Evolutionary conservation across 2,888 invertebrate species (phyloP).

Genomic region (Mycalesis mineus): DNA sequence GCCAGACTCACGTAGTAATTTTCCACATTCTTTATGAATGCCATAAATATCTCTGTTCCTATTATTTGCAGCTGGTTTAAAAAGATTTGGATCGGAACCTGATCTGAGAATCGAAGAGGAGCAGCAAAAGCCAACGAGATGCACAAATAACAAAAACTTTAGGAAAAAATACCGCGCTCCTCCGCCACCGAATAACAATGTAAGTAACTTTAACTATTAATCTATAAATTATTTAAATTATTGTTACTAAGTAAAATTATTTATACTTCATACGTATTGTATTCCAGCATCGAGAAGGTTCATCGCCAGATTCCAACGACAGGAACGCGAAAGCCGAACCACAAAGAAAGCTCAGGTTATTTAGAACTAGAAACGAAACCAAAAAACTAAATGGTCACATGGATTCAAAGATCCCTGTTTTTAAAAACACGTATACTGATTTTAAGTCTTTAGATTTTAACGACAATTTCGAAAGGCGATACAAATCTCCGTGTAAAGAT

Average conservation of each 20-base stretch:
- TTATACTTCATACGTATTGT: neutral
- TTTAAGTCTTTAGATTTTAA: conserved; percentile 61
- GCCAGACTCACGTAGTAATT: too few relatives aligned
- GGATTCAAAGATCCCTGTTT: conserved; percentile 51
- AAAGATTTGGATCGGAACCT: conserved; percentile 86
- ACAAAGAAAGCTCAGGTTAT: conserved; percentile 81
- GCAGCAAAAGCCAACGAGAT: conserved; percentile 48
- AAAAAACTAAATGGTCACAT: conserved; percentile 71
- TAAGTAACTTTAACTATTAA: conserved; percentile 39
- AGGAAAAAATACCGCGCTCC: conserved; percentile 89
- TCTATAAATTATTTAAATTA: neutral
- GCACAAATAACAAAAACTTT: conserved; percentile 71
- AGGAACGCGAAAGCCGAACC: conserved; percentile 70
- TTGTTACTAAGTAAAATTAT: neutral
- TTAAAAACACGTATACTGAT: conserved; percentile 54
- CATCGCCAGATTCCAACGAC: conserved; percentile 80
- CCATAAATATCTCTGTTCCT: neutral
- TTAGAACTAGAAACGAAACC: conserved; percentile 86
- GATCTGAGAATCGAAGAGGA: conserved; percentile 78
- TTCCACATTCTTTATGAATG: too few relatives aligned
- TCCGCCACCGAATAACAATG: conserved; percentile 73
- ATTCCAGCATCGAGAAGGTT: conserved; percentile 67
- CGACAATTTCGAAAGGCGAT: conserved; percentile 65
- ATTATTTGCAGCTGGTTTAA: conserved; percentile 45
- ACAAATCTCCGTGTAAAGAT: conserved; percentile 65